These are phyloP conservation scores for Alauda arvensis DNA, from an alignment of 2,797 vertebrate species.

Conservation along the genomic window DNA sequence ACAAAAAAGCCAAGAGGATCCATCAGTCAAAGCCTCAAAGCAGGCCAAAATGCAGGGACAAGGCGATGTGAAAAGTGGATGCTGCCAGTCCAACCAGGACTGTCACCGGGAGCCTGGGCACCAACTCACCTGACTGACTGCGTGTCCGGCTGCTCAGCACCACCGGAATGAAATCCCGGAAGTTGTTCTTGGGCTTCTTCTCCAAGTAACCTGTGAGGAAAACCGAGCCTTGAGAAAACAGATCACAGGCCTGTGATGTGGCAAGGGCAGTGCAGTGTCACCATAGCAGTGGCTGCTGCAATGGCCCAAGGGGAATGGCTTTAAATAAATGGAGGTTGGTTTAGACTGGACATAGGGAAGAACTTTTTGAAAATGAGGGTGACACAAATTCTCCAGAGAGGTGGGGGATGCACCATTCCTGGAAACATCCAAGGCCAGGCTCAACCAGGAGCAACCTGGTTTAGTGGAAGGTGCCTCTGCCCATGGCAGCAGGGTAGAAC, in stretches of 20 bases:
- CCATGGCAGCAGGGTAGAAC: not conserved
- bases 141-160: conserved; percentile 79
- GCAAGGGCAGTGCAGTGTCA: not conserved
- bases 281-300: not conserved
- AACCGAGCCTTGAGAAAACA: not conserved
- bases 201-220: conserved; percentile 67
- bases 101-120: not conserved
- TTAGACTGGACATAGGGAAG: not conserved
- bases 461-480: not conserved
- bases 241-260: not conserved
- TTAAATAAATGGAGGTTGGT: not conserved
- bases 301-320: not conserved
- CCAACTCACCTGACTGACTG: conserved; percentile 77
- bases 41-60: not conserved
- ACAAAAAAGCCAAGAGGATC: not conserved
- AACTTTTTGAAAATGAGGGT: not conserved
- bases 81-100: not conserved
- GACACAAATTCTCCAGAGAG: not conserved
- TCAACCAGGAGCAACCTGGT: not conserved
- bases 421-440: not conserved
- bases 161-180: conserved; percentile 79
- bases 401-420: not conserved
- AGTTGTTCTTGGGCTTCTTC: conserved; percentile 81
- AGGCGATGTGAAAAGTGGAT: accelerated
- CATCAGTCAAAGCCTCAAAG: not conserved